phyloP scores from a whole-genome alignment of 1,140 invertebrate species.

The Hypsibius dujardini region DNA sequence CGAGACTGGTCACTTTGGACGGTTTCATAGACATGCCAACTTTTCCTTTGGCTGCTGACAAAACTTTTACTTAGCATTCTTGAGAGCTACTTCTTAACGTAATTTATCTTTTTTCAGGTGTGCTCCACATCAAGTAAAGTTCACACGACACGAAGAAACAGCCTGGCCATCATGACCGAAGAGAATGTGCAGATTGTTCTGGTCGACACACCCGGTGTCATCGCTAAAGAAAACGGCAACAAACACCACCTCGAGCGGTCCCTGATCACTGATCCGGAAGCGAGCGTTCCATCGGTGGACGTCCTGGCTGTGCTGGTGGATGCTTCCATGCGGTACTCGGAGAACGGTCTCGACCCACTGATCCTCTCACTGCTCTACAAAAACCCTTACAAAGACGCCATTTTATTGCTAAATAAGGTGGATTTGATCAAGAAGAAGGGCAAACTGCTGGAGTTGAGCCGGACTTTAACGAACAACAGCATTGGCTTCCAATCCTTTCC shows the following conservation, averaged over 20 bases:
- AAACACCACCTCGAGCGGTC: slow-evolving; percentile 39
- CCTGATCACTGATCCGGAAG: slow-evolving; percentile 46
- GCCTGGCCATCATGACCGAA: slow-evolving; percentile 49
- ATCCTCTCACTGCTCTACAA: slow-evolving; percentile 48
- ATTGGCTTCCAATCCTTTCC: slow-evolving; percentile 25
- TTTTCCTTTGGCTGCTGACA: slow-evolving; percentile 1
- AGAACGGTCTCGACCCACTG: slow-evolving; percentile 46
- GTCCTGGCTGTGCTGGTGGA: slow-evolving; percentile 69
- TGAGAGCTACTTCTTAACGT: too few relatives aligned
- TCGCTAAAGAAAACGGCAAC: slow-evolving; percentile 45
- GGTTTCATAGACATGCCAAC: too few relatives aligned
- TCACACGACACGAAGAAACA: slow-evolving; percentile 62
- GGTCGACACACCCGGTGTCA: slow-evolving; percentile 65
- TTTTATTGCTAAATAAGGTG: slow-evolving; percentile 76
- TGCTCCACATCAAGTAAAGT: slow-evolving; percentile 69
- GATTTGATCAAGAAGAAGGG: slow-evolving; percentile 58
- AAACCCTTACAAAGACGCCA: slow-evolving; percentile 45
- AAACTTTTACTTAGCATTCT: background rate
- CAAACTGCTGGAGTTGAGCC: slow-evolving; percentile 49
- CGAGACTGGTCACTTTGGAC: too few relatives aligned
- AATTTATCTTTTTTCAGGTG: slow-evolving; percentile 41
- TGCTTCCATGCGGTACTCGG: slow-evolving; percentile 48
- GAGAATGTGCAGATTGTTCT: slow-evolving; percentile 66
- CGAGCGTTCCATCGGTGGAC: slow-evolving; percentile 52
- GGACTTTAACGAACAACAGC: slow-evolving; percentile 45